Conservation (phyloP, 2,797 vertebrate genomes). For the Knipowitschia caucasica region DNA sequence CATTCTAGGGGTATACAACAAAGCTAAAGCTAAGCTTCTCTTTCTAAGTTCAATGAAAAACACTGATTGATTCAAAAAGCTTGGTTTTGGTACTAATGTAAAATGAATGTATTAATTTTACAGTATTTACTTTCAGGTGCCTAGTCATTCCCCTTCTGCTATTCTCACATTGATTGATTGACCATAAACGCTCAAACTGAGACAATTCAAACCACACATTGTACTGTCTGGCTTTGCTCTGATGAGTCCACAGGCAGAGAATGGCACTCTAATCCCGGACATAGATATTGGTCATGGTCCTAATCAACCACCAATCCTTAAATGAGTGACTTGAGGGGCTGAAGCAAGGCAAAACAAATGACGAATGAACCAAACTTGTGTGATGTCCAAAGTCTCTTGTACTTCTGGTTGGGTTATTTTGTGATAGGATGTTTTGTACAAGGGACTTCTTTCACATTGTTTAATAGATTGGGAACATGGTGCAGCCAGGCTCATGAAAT, state of each 20-base stretch:
- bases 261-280: constrained; percentile 50
- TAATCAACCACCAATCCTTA: constrained; percentile 49
- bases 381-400: neutral
- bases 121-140: constrained; percentile 10
- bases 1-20: no score
- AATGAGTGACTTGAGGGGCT: constrained; percentile 46
- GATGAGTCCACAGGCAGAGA: constrained; percentile 48
- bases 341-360: constrained; percentile 28
- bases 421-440: neutral
- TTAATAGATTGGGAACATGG: neutral
- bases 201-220: constrained; percentile 32
- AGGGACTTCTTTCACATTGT: neutral
- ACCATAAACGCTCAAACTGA: constrained; percentile 26
- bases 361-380: constrained; percentile 22
- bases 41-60: no score
- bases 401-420: neutral
- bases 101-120: constrained; percentile 10
- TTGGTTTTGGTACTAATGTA: constrained; percentile 16
- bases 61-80: constrained; percentile 10
- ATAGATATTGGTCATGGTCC: constrained; percentile 44
- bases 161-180: constrained; percentile 22
- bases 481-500: neutral
- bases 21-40: no score
- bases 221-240: constrained; percentile 41
- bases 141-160: constrained; percentile 23